Evolutionary conservation across 2,113 vertebrate species (phyloP).

Genomic region (Syngnathoides biaculeatus): DNA sequence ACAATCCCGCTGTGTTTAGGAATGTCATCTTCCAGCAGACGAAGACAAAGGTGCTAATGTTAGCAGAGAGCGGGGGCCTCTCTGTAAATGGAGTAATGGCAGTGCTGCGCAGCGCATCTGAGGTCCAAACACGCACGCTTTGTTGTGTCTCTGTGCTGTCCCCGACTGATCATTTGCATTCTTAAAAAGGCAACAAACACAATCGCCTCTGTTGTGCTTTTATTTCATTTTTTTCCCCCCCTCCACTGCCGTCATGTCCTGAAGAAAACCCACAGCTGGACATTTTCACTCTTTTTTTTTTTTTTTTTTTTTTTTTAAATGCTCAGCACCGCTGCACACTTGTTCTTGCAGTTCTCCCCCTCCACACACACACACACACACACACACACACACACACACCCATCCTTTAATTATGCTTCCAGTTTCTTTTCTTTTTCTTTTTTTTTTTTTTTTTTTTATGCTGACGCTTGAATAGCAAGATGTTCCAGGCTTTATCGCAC

Average conservation of each 20-base stretch:
- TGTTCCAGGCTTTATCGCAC: conserved; percentile 73
- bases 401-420: conserved; percentile 48
- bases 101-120: conserved; percentile 21
- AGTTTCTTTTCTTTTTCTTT: conserved; percentile 53
- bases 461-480: conserved; percentile 68
- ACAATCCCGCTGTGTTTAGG: conserved; percentile 36
- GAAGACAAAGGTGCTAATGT: conserved; percentile 13
- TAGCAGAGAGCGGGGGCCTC: conserved; percentile 7
- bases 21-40: conserved; percentile 45
- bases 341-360: conserved; percentile 30
- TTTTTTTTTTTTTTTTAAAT: not conserved
- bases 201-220: conserved; percentile 48
- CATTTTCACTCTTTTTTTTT: not conserved
- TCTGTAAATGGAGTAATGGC: conserved; percentile 30
- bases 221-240: not conserved
- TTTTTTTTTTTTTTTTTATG: conserved; percentile 15
- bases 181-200: conserved; percentile 25
- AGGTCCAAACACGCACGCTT: conserved; percentile 52
- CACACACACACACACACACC: too few relatives aligned
- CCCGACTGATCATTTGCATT: conserved; percentile 62
- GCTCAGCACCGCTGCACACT: conserved; percentile 36
- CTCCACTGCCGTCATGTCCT: conserved; percentile 18
- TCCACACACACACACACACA: too few relatives aligned
- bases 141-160: conserved; percentile 36
- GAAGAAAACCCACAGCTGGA: conserved; percentile 59